Conservation (phyloP, 2,113 vertebrate species). For the Eira barbara region DNA sequence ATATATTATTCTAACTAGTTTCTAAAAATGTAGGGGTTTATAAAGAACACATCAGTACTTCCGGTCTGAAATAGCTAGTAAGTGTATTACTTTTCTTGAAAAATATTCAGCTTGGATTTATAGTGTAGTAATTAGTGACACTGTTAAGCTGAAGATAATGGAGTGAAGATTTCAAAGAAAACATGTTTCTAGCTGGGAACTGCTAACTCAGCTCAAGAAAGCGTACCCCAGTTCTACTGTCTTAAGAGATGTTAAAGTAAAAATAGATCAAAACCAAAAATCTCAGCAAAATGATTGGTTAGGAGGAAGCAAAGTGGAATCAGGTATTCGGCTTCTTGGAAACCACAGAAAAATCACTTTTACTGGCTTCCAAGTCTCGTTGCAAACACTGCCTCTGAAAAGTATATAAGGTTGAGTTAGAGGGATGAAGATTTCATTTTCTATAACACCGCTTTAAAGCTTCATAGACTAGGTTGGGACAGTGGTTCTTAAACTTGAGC, state of each 20-base stretch:
- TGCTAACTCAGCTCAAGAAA: constrained; percentile 20
- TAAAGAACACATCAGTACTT: neutral
- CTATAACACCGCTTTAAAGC: neutral
- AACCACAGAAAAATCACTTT: neutral
- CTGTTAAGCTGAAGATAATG: neutral
- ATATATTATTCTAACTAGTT: neutral
- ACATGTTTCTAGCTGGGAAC: neutral
- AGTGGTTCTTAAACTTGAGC: neutral
- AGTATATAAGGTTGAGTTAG: neutral
- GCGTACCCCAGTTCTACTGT: neutral
- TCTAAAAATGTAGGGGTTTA: neutral
- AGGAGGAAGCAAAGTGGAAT: neutral
- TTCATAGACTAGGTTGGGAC: neutral
- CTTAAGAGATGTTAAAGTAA: neutral
- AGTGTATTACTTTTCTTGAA: neutral
- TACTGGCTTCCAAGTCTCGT: neutral
- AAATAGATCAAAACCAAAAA: neutral
- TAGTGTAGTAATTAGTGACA: neutral
- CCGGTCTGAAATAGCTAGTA: neutral
- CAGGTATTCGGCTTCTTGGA: neutral
- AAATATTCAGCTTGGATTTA: neutral
- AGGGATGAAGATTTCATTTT: neutral
- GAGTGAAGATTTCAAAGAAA: neutral
- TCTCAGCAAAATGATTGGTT: neutral
- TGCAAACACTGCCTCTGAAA: neutral